Base-by-base conservation (phyloP, 2,888 invertebrate species). In the Mechanitis messenoides region DNA sequence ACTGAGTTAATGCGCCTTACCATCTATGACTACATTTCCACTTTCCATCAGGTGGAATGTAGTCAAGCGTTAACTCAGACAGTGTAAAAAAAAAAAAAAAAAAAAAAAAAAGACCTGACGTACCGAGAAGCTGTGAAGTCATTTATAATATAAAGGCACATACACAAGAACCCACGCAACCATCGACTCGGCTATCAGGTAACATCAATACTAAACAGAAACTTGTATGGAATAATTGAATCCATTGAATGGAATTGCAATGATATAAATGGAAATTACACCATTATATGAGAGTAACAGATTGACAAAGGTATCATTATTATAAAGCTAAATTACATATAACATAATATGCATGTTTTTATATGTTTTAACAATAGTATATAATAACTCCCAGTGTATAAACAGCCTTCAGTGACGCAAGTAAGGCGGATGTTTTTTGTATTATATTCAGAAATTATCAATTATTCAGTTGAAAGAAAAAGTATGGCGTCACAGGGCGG, bases 381-480 rank as follows among this genome's bases (percentile, higher is more conserved):
- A 35, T 35, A 35, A 5, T 5, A 35, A 20, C 20, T 20, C 20
- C 20, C 20, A 47, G 47, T n/a, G 47, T 11, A 20, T 47, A 47
- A 47, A 11, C 47, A 47, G 47, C 20, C 47, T 47, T 11, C 12
- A 20, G n/a, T n/a, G 20, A 47, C n/a, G 12, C n/a, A 47, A 47
- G n/a, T 47, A 47, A 47, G n/a, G 20, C 20, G 0, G 20, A 20
- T 20, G 20, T 20, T 20, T 20, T 20, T 35, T 7, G 7, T 42
- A 46, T 54, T 31, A 45, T 20, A 31, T 58, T 53, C 64, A 68
- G 55, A 54, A 63, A 66, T 67, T 63, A 66, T 69, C 63, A 65
- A 71, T 68, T 53, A 70, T 69, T 67, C 64, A 66, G 59, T 63
- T 56, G 62, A 68, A 62, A 64, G 61, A 69, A 69, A 70, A 67